phyloP scores from a whole-genome alignment of 2,888 invertebrate genomes.

The Prenolepis imparis region DNA sequence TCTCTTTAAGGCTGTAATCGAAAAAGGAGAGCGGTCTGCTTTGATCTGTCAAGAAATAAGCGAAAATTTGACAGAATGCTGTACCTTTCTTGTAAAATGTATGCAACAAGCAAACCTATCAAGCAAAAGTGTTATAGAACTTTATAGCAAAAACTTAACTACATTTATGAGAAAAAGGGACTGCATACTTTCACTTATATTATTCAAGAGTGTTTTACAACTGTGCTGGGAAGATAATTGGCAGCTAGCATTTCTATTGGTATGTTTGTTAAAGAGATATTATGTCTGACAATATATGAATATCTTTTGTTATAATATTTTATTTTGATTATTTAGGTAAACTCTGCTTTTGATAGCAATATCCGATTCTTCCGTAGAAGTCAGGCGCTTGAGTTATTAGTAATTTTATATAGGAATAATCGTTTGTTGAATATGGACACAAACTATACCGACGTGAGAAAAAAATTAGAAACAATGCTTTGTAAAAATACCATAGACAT shows the following conservation, averaged over 20 bases:
- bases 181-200: conserved; percentile 89
- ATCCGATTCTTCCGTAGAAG: conserved; percentile 90
- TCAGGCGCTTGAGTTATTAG: conserved; percentile 90
- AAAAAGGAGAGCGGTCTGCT: conserved; percentile 89
- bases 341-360: conserved; percentile 88
- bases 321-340: conserved; percentile 75
- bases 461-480: conserved; percentile 87
- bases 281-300: not conserved
- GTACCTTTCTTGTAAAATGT: conserved; percentile 89
- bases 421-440: conserved; percentile 87
- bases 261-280: conserved; percentile 72
- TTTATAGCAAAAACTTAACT: conserved; percentile 88
- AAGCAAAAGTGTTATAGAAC: conserved; percentile 85
- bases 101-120: conserved; percentile 86
- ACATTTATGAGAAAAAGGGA: conserved; percentile 90
- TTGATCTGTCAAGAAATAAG: conserved; percentile 90
- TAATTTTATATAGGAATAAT: conserved; percentile 89
- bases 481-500: conserved; percentile 85
- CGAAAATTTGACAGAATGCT: conserved; percentile 89
- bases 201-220: conserved; percentile 90
- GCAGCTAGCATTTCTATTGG: conserved; percentile 88
- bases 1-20: conserved; percentile 87
- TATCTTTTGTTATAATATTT: conserved; percentile 21
- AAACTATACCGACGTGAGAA: conserved; percentile 83
- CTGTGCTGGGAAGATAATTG: conserved; percentile 90